Percentiles rank a stretch among this genome's conserved stretches.
Conservation (phyloP, 1,140 invertebrate genomes). For the Drosophila repletoides region DNA sequence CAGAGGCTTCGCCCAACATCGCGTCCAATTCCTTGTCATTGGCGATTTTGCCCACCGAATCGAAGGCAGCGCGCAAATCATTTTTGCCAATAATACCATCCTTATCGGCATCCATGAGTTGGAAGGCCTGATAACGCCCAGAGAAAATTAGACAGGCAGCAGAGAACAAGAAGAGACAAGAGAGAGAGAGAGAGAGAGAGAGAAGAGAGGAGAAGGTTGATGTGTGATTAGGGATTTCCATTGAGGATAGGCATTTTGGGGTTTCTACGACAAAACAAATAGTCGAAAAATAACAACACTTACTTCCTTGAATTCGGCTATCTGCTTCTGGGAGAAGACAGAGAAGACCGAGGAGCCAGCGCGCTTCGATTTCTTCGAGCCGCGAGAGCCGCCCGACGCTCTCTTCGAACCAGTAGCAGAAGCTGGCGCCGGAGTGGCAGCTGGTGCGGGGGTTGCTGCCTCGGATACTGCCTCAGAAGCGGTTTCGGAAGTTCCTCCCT, state of each 20-base stretch:
- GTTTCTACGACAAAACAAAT: too few species aligned
- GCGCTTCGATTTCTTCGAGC: slow-evolving; percentile 90
- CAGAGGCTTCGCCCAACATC: slow-evolving; percentile 94
- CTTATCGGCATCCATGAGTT: slow-evolving; percentile 99
- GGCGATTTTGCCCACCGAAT: slow-evolving; percentile 95
- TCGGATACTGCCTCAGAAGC: slow-evolving; percentile 84
- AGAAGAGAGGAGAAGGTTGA: slow-evolving; percentile 62
- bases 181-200: slow-evolving; percentile 46
- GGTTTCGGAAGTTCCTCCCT: slow-evolving; percentile 86
- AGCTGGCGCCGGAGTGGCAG: slow-evolving; percentile 84
- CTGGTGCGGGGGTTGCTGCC: slow-evolving; percentile 84
- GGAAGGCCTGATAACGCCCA: slow-evolving; percentile 88
- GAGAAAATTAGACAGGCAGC: slow-evolving; percentile 82
- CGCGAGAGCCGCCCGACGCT: slow-evolving; percentile 85
- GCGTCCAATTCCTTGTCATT: slow-evolving; percentile 95
- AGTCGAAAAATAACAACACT: too few species aligned
- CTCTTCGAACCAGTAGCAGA: slow-evolving; percentile 85
- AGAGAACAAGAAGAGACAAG: too few species aligned
- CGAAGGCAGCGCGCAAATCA: slow-evolving; percentile 97
- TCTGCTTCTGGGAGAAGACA: slow-evolving; percentile 97
- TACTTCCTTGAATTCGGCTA: slow-evolving; percentile 98
- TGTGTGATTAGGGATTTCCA: slow-evolving; percentile 70
- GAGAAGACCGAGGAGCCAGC: slow-evolving; percentile 97
- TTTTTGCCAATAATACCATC: slow-evolving; percentile 98
- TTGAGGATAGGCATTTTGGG: slow-evolving; percentile 39